Evolutionary conservation across 2,113 vertebrate genomes (phyloP), one percentile per base, ranked within the genome.

Genomic region (Rhea pennata): DNA sequence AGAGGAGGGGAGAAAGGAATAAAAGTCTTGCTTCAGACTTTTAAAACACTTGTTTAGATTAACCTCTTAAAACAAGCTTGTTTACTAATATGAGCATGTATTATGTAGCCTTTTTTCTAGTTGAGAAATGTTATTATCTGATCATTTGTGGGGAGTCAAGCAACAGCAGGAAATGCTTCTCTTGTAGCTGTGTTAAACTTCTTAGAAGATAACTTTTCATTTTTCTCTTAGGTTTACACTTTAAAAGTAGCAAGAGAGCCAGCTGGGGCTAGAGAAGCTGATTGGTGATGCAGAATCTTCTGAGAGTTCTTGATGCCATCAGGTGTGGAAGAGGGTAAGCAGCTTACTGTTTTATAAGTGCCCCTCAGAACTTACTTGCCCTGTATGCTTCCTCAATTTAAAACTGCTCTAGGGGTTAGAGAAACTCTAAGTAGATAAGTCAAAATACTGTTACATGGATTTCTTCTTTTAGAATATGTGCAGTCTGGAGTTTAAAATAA

Each of bases 111-210:
- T 76, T 83, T 75, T 82, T 76, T 7, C 77, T 33, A 23, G 64
- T 54, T 54, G 46, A 64, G 74, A 85, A 12, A 59, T 58, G 16
- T 44, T 14, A 33, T 90, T 85, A 88, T 95, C 82, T 94, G 64
- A 71, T 94, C 1, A 1, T 88, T 67, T 67, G 27, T 59, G 15
- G 83, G 67, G 54, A 77, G 62, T 77, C 83, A 53, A 62, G 20
- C 23, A 61, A 56, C 44, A 91, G 26, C 72, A 92, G 95, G 91
- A 96, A 95, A 42, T 69, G 48, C 46, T 92, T 85, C 70, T 91
- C 90, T 89, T 71, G 33, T 66, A 44, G 89, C 22, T 92, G 23
- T 72, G 24, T 56, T 14, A 82, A 84, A 87, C 77, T 79, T 87
- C 29, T 48, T 3, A 70, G 61, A 91, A 88, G n/a, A 36, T 36